These are phyloP conservation scores for Drepana arcuata DNA, from an alignment of 1,140 invertebrate species.

Conservation along the genomic window DNA sequence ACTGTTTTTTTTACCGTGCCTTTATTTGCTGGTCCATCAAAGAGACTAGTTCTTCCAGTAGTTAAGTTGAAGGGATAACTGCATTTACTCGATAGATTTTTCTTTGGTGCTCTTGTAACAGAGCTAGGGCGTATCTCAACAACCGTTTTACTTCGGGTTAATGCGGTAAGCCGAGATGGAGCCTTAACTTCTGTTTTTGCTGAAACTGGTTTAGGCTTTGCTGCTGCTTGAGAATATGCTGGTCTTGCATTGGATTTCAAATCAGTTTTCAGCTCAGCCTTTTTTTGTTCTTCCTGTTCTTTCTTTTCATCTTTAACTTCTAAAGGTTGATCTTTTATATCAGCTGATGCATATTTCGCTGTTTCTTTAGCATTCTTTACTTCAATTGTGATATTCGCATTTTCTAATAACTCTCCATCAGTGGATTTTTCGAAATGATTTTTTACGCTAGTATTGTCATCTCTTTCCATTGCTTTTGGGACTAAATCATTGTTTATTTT, in stretches of 20 bases:
- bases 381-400: too few species aligned
- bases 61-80: slow-evolving; percentile 70
- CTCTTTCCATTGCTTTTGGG: too few species aligned
- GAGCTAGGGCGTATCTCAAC: slow-evolving; percentile 61
- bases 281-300: slow-evolving; percentile 30
- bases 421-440: too few species aligned
- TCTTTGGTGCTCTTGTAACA: slow-evolving; percentile 36
- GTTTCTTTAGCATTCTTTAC: too few species aligned
- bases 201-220: slow-evolving; percentile 62
- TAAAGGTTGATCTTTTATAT: slow-evolving; percentile 8
- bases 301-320: slow-evolving; percentile 22
- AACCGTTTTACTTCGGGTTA: slow-evolving; percentile 73
- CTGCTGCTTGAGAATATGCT: slow-evolving; percentile 68
- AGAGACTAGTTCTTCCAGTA: slow-evolving; percentile 58
- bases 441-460: too few species aligned
- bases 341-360: too few species aligned
- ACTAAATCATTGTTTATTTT: too few species aligned
- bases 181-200: slow-evolving; percentile 42
- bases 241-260: slow-evolving; percentile 37
- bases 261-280: slow-evolving; percentile 21
- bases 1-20: slow-evolving; percentile 32
- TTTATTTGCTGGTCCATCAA: slow-evolving; percentile 39
- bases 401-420: too few species aligned
- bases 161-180: slow-evolving; percentile 24
- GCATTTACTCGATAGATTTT: slow-evolving; percentile 49